Base-by-base conservation (phyloP, 2,888 invertebrate genomes). In the Sycophila texana region DNA sequence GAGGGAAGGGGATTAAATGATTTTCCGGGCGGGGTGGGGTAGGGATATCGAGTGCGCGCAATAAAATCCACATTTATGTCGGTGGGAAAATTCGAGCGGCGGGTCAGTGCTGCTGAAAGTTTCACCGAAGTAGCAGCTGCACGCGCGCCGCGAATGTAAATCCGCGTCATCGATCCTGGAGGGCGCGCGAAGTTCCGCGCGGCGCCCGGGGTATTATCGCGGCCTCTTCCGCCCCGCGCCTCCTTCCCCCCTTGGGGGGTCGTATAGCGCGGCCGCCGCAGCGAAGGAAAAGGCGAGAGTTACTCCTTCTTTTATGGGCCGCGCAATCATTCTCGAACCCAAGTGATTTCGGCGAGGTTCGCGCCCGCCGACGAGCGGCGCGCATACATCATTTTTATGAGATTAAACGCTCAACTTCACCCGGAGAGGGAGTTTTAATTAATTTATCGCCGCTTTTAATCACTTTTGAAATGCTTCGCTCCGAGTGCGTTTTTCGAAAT, bases 111-210 rank as follows among this genome's bases (percentile, higher is more conserved):
- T n/a, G 14, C 26, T 22, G 3, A 47, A 22, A 16, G 14, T n/a
- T 53, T 12, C n/a, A 14, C 53, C 14, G 16, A 14, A 53, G 53
- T 51, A 49, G 3, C 4, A n/a, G 22, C 26, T 47, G 12, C 49
- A 47, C 68, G 22, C 77, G 70, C 60, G 16, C 57, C 66, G 20
- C 80, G 76, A 80, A 80, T 80, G 80, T 71, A 74, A 71, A 80
- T 77, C 66, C 66, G 58, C 74, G 77, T 80, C 74, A 74, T 80
- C 71, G 80, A 77, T 71, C 71, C 76, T 68, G 39, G 49, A 22
- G 22, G 53, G 55, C 2, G 51, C 26, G 58, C 60, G 61, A 75
- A 75, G 75, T 75, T 77, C 60, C n/a, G 20, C 51, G 63, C 39
- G 70, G 39, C 55, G 55, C 68, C 18, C 47, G 65, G 51, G 66